A percentile compares a stretch with the other conserved stretches of the same genome.
These are phyloP conservation scores for Hermodice carunculata DNA, from an alignment of 2,888 invertebrate species.

Conservation along the genomic window DNA sequence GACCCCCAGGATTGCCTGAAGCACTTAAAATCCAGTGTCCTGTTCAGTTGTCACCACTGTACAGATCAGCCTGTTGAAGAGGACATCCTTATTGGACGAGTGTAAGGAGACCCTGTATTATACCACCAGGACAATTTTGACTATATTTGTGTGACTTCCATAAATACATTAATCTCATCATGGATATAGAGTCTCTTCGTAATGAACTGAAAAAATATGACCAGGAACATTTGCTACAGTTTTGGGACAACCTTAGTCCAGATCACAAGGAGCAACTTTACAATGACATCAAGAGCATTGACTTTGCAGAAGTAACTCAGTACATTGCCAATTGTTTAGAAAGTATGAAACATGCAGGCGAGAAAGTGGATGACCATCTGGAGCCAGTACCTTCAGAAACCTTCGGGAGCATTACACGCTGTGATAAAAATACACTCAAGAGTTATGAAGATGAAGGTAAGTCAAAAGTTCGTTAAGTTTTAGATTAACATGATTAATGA, in stretches of 20 bases:
- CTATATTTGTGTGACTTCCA: too few species aligned
- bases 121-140: too few species aligned
- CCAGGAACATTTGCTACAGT: slow-evolving; percentile 86
- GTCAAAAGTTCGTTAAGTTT: too few species aligned
- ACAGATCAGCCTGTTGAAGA: too few species aligned
- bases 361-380: slow-evolving; percentile 84
- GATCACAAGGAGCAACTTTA: slow-evolving; percentile 75
- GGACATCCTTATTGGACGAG: too few species aligned
- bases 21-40: too few species aligned
- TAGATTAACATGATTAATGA: too few species aligned
- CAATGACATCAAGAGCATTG: slow-evolving; percentile 74
- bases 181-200: slow-evolving; percentile 27
- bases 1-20: too few species aligned
- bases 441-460: slow-evolving; percentile 80
- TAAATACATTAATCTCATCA: too few species aligned
- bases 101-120: too few species aligned
- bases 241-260: slow-evolving; percentile 81
- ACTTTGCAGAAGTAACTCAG: slow-evolving; percentile 80
- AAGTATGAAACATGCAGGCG: slow-evolving; percentile 51
- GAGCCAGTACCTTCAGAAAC: slow-evolving; percentile 87
- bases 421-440: slow-evolving; percentile 75
- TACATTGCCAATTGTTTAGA: slow-evolving; percentile 72
- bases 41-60: too few species aligned
- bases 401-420: slow-evolving; percentile 83
- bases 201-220: slow-evolving; percentile 62